phyloP scores from a whole-genome alignment of 2,888 invertebrate species.

The Lordiphosa fenestrarum region DNA sequence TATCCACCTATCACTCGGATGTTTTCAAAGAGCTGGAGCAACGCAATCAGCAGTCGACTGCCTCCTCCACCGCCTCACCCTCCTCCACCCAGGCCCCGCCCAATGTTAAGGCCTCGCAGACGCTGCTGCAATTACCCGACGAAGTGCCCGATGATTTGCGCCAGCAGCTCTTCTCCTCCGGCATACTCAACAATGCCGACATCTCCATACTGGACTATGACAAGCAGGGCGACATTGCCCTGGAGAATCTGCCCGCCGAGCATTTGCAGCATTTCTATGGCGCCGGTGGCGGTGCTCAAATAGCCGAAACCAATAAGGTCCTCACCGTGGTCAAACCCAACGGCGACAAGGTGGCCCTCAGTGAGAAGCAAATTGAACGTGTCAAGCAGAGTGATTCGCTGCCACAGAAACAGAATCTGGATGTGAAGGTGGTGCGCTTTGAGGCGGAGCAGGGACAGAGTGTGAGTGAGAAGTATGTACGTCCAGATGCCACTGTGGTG shows the following conservation, averaged over 20 bases:
- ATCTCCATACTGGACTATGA: conserved; percentile 93
- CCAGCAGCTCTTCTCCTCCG: conserved; percentile 90
- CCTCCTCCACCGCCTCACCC: conserved; percentile 20
- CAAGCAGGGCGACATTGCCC: conserved; percentile 91
- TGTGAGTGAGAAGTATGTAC: conserved; percentile 87
- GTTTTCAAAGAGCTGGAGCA: conserved; percentile 78
- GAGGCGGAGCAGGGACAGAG: conserved; percentile 88
- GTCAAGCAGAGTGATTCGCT: conserved; percentile 71
- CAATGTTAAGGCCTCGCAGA: conserved; percentile 65
- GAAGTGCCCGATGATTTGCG: conserved; percentile 94
- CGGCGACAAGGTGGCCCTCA: conserved; percentile 82
- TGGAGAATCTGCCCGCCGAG: conserved; percentile 91
- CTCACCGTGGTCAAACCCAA: conserved; percentile 85
- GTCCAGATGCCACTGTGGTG: conserved; percentile 86
- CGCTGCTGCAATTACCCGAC: conserved; percentile 85
- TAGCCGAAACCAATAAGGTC: conserved; percentile 86
- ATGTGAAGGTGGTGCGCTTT: conserved; percentile 92
- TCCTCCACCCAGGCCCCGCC: conserved; percentile 17
- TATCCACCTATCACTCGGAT: conserved; percentile 79
- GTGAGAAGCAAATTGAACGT: conserved; percentile 82
- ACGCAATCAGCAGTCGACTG: conserved; percentile 45
- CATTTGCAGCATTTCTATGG: conserved; percentile 92
- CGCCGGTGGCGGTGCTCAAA: conserved; percentile 89
- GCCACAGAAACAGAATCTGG: conserved; percentile 84
- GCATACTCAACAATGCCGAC: conserved; percentile 92